Evolutionary conservation across 2,113 vertebrate species (phyloP).

Genomic region (zebrafish (Danio rerio)): DNA sequence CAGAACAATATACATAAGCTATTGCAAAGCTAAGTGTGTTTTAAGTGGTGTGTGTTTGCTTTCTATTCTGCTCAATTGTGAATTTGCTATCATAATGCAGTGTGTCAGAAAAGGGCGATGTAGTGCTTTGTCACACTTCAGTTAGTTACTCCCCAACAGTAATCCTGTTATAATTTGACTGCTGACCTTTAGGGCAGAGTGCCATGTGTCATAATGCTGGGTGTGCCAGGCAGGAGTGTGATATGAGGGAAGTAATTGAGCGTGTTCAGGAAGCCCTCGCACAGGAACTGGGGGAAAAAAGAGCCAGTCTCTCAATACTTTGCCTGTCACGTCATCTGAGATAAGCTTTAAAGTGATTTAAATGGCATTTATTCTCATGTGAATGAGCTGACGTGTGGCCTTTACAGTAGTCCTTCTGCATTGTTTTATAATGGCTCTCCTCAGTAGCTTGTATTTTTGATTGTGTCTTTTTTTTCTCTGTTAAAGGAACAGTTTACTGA

Average conservation of each 20-base stretch:
- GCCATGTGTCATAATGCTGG: constrained; percentile 34
- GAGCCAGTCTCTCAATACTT: background rate
- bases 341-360: constrained; percentile 32
- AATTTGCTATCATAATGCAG: background rate
- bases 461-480: too few species aligned
- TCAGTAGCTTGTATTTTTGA: background rate
- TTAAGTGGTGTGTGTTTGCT: background rate
- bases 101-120: constrained; percentile 2
- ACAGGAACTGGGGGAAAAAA: constrained; percentile 39
- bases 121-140: background rate
- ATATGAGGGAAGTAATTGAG: constrained; percentile 64
- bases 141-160: constrained; percentile 6
- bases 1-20: too few species aligned
- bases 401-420: background rate
- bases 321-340: background rate
- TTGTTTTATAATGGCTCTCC: background rate
- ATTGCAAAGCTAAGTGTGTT: background rate
- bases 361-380: background rate
- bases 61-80: background rate
- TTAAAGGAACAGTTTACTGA: too few species aligned
- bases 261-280: constrained; percentile 60
- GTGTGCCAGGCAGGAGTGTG: constrained; percentile 51
- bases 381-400: background rate
- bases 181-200: constrained; percentile 31
- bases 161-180: constrained; percentile 3